Evolutionary conservation across 2,888 invertebrate genomes (phyloP), one percentile per base, ranked within the genome.

Genomic region (Iphiclides podalirius): DNA sequence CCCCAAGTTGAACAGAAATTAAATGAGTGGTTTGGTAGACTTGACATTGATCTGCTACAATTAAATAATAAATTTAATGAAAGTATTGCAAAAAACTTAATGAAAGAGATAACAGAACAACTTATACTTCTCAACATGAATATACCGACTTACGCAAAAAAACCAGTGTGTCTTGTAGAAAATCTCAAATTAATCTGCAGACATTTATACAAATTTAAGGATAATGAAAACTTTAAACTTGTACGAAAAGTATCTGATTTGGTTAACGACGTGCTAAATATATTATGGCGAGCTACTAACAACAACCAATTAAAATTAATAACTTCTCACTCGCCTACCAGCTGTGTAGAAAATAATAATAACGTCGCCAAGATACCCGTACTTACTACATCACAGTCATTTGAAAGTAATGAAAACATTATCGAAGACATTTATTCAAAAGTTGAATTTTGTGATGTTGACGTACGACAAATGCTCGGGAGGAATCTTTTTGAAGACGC

Each of bases 41-140:
- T 54, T 38, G 52, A 54, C 11, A 38, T 38, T 14, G 41, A 48
- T 26, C 26, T 28, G 8, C 26, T 31, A 7, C 50, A 37, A 34
- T 4, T 34, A 8, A 43, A 47, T 28, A 49, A 40, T 14, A 51
- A 44, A 47, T 39, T 28, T 15, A 39, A 43, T 15, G 50, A 56
- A 13, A 46, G 13, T 9, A 40, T 54, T 26, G 43, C 47, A 7
- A 52, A 54, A 35, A 52, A 40, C 17, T 52, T 61, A 37, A 46
- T 53, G 2, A 33, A 20, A 33, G 57, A 61, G 23, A 55, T 61
- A 11, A 44, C 56, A 41, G 52, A 56, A 35, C 55, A 60, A 45
- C 37, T 54, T 15, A 55, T 45, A 52, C 37, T 35, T 23, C 20
- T 39, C 8, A 15, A 12, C 4, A 1, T 40, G 11, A 45, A 45